These are phyloP conservation scores for Clarias fuscus DNA, from an alignment of 2,797 vertebrate species.

Conservation along the genomic window DNA sequence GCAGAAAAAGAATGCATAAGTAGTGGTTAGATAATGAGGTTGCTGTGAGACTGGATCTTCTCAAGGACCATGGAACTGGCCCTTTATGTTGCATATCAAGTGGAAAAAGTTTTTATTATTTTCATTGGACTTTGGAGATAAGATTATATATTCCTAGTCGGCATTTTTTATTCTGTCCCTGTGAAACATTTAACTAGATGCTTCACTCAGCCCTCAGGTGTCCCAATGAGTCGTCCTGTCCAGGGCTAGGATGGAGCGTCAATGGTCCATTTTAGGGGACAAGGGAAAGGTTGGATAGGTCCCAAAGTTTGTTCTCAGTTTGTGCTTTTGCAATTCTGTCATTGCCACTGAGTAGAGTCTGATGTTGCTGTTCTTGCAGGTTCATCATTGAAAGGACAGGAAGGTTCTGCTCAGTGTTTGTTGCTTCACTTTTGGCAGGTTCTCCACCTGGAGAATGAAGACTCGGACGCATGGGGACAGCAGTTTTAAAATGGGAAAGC, in stretches of 20 bases:
- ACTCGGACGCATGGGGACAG: not conserved
- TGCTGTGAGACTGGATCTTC: not conserved
- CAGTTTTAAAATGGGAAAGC: not conserved
- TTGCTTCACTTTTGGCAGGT: not conserved
- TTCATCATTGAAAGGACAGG: not conserved
- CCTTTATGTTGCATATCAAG: not conserved
- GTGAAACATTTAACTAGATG: not conserved
- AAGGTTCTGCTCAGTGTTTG: not conserved
- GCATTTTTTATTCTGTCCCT: not conserved
- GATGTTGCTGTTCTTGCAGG: not conserved
- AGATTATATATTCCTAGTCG: not conserved
- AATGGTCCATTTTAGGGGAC: not conserved
- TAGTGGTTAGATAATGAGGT: not conserved
- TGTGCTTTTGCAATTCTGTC: not conserved
- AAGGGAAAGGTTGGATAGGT: not conserved
- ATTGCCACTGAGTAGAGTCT: too few species aligned
- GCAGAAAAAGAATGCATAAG: not conserved
- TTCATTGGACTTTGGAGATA: not conserved
- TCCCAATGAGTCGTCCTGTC: not conserved
- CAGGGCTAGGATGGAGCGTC: not conserved
- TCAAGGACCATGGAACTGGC: not conserved
- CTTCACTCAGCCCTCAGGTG: not conserved
- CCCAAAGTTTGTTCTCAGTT: not conserved
- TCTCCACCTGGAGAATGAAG: not conserved
- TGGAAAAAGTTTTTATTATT: not conserved